Evolutionary conservation across 2,797 vertebrate genomes (phyloP).

Genomic region (Poecilia wingei): DNA sequence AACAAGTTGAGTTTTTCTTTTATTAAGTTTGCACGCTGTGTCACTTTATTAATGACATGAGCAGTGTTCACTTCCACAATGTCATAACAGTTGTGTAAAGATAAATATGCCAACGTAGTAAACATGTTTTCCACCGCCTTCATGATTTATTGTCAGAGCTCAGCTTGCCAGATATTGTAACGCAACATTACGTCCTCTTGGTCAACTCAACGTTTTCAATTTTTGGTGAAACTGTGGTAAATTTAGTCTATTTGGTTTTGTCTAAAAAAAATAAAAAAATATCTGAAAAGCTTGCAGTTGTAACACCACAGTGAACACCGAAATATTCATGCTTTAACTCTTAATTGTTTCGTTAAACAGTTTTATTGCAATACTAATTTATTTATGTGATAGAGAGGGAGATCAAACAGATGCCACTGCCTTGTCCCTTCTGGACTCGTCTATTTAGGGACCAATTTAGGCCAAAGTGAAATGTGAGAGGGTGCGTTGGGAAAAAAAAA

Average conservation of each 20-base stretch:
- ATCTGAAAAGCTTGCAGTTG: conserved; percentile 42
- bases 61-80: background rate
- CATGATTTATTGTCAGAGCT: background rate
- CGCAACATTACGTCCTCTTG: background rate
- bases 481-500: conserved; percentile 3
- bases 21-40: background rate
- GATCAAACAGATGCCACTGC: conserved; percentile 43
- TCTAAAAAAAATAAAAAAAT: conserved; percentile 11
- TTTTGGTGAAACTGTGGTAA: conserved; percentile 22
- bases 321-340: conserved; percentile 40
- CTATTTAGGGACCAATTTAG: conserved; percentile 39
- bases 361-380: conserved; percentile 44
- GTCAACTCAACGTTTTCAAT: conserved; percentile 27
- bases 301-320: conserved; percentile 35
- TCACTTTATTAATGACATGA: background rate
- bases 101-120: background rate
- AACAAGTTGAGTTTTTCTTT: background rate
- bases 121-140: background rate
- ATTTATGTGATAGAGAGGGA: conserved; percentile 42
- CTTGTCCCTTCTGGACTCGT: conserved; percentile 46
- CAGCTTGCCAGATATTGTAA: background rate
- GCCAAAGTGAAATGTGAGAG: conserved; percentile 38
- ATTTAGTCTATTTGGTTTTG: conserved; percentile 21
- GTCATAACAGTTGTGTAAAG: background rate
- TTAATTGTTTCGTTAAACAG: conserved; percentile 64